Base-by-base conservation (phyloP, 2,113 vertebrate genomes). In the Equus przewalskii region DNA sequence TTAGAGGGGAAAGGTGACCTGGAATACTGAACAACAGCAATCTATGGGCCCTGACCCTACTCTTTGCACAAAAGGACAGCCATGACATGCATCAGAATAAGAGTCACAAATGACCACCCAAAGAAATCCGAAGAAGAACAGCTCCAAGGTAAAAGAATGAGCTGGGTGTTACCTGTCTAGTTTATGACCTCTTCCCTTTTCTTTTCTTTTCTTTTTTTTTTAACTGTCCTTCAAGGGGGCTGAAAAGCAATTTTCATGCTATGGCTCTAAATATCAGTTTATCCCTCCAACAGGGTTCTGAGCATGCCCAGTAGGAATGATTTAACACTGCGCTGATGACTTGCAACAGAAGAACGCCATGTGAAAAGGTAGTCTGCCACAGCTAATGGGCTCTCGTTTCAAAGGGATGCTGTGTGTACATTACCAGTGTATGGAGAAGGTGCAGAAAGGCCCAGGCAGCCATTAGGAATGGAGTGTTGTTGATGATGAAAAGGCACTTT, bases 401-500 rank as follows among this genome's bases (percentile, higher is more conserved):
- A 99, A 99, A 99, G 98, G 98, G 98, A 98, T 97, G 98, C 98
- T 98, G 93, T 99, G 98, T 99, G 98, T 99, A 99, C 98, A 99
- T 99, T 99, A 99, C 98, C 78, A 98, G 98, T 93, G 98, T 70
- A 98, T 97, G 98, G 98, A 98, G 98, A 99, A 99, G 98, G 98
- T 99, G 98, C 98, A 97, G 99, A 99, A 98, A 99, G 98, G 98
- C 98, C 98, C 98, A 94, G 86, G 98, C 98, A 98, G 98, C 98
- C 98, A 99, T 99, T 99, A 99, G 99, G 98, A 98, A 99, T 99
- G 98, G 98, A 99, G 98, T 99, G 98, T 98, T 98, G 98, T 98
- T 99, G 99, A 99, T 99, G 99, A 99, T 99, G 99, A 99, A 99
- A 99, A 99, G 98, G 99, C 98, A 99, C 99, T 99, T 99, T 99